phyloP scores from a whole-genome alignment of 1,140 invertebrate species.

The Drosophila repleta region DNA sequence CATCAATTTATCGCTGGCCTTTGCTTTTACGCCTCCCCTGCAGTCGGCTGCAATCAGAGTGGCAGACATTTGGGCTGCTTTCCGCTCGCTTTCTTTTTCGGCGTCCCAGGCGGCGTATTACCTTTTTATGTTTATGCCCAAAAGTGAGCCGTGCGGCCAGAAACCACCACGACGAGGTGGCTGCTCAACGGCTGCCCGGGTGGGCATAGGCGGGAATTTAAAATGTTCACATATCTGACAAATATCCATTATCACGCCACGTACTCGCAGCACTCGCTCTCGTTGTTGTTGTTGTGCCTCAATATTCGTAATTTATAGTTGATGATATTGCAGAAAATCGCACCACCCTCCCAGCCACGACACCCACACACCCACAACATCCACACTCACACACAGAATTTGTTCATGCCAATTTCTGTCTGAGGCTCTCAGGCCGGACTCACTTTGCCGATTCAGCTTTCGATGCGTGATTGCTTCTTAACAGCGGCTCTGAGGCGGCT shows the following conservation, averaged over 20 bases:
- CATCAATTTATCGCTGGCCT: slow-evolving; percentile 9
- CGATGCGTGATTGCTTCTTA: slow-evolving; percentile 79
- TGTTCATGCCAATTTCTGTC: slow-evolving; percentile 25
- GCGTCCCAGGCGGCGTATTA: slow-evolving; percentile 73
- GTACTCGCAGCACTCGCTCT: slow-evolving; percentile 51
- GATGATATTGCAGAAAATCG: slow-evolving; percentile 79
- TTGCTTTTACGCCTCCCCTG: slow-evolving; percentile 47
- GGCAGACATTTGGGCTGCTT: slow-evolving; percentile 27
- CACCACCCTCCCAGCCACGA: too few species aligned
- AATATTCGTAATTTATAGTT: slow-evolving; percentile 83
- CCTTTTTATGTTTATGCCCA: slow-evolving; percentile 77
- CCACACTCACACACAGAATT: not conserved
- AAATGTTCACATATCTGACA: slow-evolving; percentile 81
- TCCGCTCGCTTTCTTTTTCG: not conserved
- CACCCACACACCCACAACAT: not conserved
- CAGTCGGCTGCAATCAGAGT: slow-evolving; percentile 68
- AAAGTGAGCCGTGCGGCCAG: slow-evolving; percentile 52
- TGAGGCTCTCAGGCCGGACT: slow-evolving; percentile 28
- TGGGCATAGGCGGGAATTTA: slow-evolving; percentile 57
- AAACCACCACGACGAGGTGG: slow-evolving; percentile 30
- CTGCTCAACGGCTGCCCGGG: slow-evolving; percentile 25
- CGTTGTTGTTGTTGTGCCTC: slow-evolving; percentile 52
- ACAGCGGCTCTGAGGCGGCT: slow-evolving; percentile 45
- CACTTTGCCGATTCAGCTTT: slow-evolving; percentile 78
- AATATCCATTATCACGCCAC: slow-evolving; percentile 82